phyloP scores from a whole-genome alignment of 2,113 vertebrate genomes.

The Lota lota region DNA sequence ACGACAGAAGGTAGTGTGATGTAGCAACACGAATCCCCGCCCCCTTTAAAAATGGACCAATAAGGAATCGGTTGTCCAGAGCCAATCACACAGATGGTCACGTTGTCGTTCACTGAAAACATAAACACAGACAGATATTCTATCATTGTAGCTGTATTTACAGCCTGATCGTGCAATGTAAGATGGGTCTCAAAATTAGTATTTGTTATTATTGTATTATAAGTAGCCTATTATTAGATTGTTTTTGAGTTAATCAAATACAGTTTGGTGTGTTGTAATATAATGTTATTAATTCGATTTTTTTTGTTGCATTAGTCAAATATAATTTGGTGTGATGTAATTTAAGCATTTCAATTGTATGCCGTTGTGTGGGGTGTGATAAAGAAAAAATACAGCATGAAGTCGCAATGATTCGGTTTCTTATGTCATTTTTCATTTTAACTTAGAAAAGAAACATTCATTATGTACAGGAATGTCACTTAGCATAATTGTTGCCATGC shows the following conservation, averaged over 20 bases:
- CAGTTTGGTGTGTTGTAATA: too few species aligned
- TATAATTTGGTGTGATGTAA: too few species aligned
- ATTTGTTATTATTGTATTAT: too few species aligned
- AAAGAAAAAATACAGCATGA: too few species aligned
- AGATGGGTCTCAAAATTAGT: too few species aligned
- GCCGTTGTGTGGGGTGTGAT: too few species aligned
- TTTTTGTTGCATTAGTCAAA: too few species aligned
- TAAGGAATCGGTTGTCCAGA: conserved; percentile 15
- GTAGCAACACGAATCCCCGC: conserved; percentile 53
- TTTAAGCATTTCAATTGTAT: too few species aligned
- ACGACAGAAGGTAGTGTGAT: conserved; percentile 51
- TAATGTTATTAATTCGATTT: too few species aligned
- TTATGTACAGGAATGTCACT: conserved; percentile 63
- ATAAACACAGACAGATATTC: conserved; percentile 47
- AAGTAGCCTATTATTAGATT: too few species aligned
- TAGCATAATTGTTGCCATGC: conserved; percentile 47
- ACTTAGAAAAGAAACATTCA: conserved; percentile 65
- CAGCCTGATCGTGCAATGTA: too few species aligned
- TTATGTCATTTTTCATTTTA: conserved; percentile 55
- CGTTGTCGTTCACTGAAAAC: conserved; percentile 40
- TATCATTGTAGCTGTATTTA: background rate
- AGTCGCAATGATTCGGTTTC: conserved; percentile 20
- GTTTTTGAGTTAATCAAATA: too few species aligned
- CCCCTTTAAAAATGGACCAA: conserved; percentile 36
- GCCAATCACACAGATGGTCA: conserved; percentile 49